phyloP scores from a whole-genome alignment of 2,888 invertebrate genomes.

The Drosophila melanosoma region DNA sequence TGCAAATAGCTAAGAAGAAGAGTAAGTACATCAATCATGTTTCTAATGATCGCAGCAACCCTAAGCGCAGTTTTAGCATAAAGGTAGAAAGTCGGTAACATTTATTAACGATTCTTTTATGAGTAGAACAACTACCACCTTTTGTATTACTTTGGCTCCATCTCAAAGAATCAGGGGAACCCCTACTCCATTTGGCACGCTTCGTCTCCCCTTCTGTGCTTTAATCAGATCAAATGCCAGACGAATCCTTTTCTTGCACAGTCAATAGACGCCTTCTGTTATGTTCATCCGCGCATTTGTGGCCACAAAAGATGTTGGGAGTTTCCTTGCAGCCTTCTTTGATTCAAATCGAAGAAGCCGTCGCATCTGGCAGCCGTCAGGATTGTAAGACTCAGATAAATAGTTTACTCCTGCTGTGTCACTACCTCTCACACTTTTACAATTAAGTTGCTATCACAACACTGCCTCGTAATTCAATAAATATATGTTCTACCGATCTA shows the following conservation, averaged over 20 bases:
- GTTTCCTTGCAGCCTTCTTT: conserved; percentile 31
- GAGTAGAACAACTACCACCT: background rate
- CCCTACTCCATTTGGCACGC: conserved; percentile 6
- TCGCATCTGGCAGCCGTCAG: conserved; percentile 45
- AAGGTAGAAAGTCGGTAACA: background rate
- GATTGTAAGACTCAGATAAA: conserved; percentile 7
- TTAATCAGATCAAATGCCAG: conserved; percentile 53
- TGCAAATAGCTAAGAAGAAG: conserved; percentile 59
- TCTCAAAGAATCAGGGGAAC: conserved; percentile 17
- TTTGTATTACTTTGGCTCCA: conserved; percentile 40
- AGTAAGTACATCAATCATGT: conserved; percentile 68
- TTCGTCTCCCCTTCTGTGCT: conserved; percentile 16
- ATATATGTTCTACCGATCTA: background rate
- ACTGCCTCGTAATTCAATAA: conserved; percentile 3
- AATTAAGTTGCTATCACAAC: conserved; percentile 58
- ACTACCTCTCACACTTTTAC: conserved; percentile 5
- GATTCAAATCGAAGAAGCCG: conserved; percentile 39
- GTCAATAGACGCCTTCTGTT: conserved; percentile 13
- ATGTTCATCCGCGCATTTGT: conserved; percentile 59
- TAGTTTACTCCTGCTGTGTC: background rate
- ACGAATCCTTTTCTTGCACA: conserved; percentile 52
- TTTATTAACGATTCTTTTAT: conserved; percentile 14
- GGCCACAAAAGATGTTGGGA: conserved; percentile 59
- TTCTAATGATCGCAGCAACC: conserved; percentile 58
- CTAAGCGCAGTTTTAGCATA: conserved; percentile 16